These are phyloP conservation scores for Grapholita molesta DNA, from an alignment of 1,140 invertebrate genomes.

Conservation along the genomic window DNA sequence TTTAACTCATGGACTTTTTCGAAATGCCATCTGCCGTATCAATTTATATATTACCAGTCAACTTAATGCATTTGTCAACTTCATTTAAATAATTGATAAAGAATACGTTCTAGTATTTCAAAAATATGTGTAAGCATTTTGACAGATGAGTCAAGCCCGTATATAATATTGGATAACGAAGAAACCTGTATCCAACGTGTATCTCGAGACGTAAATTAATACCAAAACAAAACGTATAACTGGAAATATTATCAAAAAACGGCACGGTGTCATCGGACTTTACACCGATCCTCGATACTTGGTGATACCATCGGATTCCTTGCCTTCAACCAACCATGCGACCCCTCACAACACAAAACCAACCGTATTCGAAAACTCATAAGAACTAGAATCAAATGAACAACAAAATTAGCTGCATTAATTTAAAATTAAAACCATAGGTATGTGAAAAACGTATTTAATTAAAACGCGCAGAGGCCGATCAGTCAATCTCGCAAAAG, in stretches of 20 bases:
- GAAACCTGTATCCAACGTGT: constrained; percentile 45
- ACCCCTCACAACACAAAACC: neutral
- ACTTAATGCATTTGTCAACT: constrained; percentile 13
- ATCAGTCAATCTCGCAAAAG: constrained; percentile 11
- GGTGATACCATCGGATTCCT: constrained; percentile 48
- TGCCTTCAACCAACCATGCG: neutral
- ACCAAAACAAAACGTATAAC: constrained; percentile 55
- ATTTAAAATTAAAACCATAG: constrained; percentile 9
- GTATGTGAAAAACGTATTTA: constrained; percentile 11
- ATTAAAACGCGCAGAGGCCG: constrained; percentile 8
- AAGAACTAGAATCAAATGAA: neutral
- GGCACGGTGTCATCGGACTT: constrained; percentile 60
- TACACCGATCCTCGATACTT: constrained; percentile 57
- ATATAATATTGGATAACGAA: neutral
- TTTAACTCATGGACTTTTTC: neutral
- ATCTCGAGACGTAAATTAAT: constrained; percentile 65
- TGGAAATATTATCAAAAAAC: constrained; percentile 57
- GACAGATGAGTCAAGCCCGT: neutral
- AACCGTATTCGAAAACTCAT: neutral
- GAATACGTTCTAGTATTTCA: neutral
- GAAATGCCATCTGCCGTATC: constrained; percentile 3
- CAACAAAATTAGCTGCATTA: neutral
- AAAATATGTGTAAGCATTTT: neutral
- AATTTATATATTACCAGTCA: constrained; percentile 8
- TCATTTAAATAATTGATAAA: neutral